phyloP scores from a whole-genome alignment of 1,140 invertebrate genomes.

The Tyrophagus putrescentiae region DNA sequence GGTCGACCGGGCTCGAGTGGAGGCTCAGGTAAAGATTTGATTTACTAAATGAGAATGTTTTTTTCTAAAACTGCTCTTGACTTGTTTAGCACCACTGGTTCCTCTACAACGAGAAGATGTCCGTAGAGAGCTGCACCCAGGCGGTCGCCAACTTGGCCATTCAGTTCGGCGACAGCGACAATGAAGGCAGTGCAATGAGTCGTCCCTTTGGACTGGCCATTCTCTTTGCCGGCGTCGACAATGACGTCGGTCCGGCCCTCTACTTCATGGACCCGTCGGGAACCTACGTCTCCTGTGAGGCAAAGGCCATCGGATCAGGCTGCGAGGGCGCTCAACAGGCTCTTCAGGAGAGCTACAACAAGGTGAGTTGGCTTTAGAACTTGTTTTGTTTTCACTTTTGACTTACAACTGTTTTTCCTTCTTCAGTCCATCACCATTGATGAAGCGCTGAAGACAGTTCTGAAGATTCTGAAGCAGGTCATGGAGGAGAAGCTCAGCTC shows the following conservation, averaged over 20 bases:
- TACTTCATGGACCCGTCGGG: slow-evolving; percentile 95
- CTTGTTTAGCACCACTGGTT: slow-evolving; percentile 82
- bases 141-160: slow-evolving; percentile 96
- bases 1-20: slow-evolving; percentile 82
- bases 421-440: slow-evolving; percentile 85
- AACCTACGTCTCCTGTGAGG: slow-evolving; percentile 93
- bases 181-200: slow-evolving; percentile 89
- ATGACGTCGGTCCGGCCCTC: slow-evolving; percentile 40
- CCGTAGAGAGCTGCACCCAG: slow-evolving; percentile 89
- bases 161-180: slow-evolving; percentile 92
- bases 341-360: slow-evolving; percentile 69
- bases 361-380: slow-evolving; percentile 38
- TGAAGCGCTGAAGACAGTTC: slow-evolving; percentile 75
- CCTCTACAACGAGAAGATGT: slow-evolving; percentile 89
- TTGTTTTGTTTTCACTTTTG: slow-evolving; percentile 5
- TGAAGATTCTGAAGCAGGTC: slow-evolving; percentile 95
- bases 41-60: background rate
- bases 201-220: slow-evolving; percentile 94
- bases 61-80: slow-evolving; percentile 6
- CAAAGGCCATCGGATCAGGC: slow-evolving; percentile 97
- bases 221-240: slow-evolving; percentile 44
- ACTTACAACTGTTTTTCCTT: slow-evolving; percentile 25
- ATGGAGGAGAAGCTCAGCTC: slow-evolving; percentile 99
- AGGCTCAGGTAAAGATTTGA: slow-evolving; percentile 57
- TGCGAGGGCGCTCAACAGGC: slow-evolving; percentile 98